phyloP scores from a whole-genome alignment of 2,113 vertebrate genomes.

The Leucosticte australis region DNA sequence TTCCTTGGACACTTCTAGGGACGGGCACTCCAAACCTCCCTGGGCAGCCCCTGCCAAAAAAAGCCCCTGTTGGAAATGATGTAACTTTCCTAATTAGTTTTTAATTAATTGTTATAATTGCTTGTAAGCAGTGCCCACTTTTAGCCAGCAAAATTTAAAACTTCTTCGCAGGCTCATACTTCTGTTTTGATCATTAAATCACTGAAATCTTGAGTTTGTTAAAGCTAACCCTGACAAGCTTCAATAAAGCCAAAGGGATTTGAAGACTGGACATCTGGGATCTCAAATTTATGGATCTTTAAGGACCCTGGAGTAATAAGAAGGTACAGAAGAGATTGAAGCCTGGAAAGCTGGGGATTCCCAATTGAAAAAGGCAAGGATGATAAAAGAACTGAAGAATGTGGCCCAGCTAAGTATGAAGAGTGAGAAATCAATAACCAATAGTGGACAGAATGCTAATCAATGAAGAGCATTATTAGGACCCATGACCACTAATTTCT shows the following conservation, averaged over 20 bases:
- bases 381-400: background rate
- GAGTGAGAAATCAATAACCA: background rate
- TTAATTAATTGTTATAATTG: background rate
- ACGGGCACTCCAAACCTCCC: background rate
- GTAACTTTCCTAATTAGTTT: background rate
- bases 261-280: background rate
- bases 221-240: background rate
- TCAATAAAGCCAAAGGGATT: background rate
- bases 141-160: background rate
- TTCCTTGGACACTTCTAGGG: background rate
- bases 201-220: background rate
- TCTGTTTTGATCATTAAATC: background rate
- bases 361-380: background rate
- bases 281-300: background rate
- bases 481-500: background rate
- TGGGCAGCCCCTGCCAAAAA: background rate
- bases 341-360: background rate
- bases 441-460: background rate
- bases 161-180: background rate
- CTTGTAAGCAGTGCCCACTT: background rate
- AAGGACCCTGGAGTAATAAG: background rate
- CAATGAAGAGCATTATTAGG: too few species aligned
- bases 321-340: background rate
- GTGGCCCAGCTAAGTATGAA: background rate
- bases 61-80: accelerated